Conservation (phyloP, 2,113 vertebrate species). For the Eubucco bourcierii region DNA sequence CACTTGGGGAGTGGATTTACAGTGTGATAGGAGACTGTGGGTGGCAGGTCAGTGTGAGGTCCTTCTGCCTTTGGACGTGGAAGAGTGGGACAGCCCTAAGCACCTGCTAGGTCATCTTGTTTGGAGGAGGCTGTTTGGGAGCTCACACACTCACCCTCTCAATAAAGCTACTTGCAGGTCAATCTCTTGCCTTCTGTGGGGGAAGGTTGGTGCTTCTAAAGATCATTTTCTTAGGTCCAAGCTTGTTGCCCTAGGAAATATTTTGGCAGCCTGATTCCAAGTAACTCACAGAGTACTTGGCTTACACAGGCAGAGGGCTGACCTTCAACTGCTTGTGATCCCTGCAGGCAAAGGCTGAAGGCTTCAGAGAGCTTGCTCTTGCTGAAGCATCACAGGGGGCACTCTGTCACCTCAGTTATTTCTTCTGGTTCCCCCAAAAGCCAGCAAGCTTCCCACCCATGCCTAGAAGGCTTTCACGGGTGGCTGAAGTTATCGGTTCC, state of each 20-base stretch:
- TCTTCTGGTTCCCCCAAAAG: not conserved
- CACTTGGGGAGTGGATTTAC: not conserved
- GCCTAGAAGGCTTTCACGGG: not conserved
- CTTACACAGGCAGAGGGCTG: not conserved
- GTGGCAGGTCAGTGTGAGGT: not conserved
- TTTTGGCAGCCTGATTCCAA: not conserved
- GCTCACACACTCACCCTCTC: not conserved
- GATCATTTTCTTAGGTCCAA: not conserved
- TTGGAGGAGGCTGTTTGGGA: not conserved
- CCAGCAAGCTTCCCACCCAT: not conserved
- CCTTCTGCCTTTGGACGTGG: not conserved
- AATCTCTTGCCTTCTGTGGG: not conserved
- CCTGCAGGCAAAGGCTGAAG: not conserved
- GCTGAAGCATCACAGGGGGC: not conserved
- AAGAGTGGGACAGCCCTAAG: rapidly evolving
- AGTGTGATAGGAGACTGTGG: not conserved
- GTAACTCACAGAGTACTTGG: not conserved
- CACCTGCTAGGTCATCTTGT: not conserved
- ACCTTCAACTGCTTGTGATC: not conserved
- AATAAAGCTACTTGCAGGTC: not conserved
- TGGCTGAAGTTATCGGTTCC: not conserved
- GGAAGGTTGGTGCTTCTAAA: not conserved
- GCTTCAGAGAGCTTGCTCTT: not conserved
- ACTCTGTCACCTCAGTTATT: not conserved
- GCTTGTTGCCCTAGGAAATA: not conserved